Conservation (phyloP, 2,888 invertebrate genomes). For the Brachyopa scutellaris region DNA sequence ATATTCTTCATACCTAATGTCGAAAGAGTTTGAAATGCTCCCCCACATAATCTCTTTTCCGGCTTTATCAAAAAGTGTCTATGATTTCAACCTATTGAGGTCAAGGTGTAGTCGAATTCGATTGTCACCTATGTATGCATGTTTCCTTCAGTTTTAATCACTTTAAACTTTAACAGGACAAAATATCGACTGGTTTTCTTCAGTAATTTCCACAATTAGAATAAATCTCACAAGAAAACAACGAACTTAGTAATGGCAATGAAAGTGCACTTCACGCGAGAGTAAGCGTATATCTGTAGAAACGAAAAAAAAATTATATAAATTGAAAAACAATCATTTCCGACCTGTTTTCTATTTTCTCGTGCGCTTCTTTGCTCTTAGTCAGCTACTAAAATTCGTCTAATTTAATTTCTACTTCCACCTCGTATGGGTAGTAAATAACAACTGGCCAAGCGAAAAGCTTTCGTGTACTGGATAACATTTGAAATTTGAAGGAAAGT, state of each 20-base stretch:
- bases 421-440: slow-evolving; percentile 19
- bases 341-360: slow-evolving; percentile 38
- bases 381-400: slow-evolving; percentile 2
- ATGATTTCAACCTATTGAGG: background rate
- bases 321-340: slow-evolving; percentile 4
- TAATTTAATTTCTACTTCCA: slow-evolving; percentile 31
- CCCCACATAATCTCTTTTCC: too few relatives aligned
- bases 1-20: too few relatives aligned
- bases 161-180: background rate
- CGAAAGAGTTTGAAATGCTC: too few relatives aligned
- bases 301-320: background rate
- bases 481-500: slow-evolving; percentile 27
- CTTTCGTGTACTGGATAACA: slow-evolving; percentile 33
- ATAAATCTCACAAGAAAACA: background rate
- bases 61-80: too few relatives aligned
- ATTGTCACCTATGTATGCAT: background rate
- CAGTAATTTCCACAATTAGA: background rate
- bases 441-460: slow-evolving; percentile 61
- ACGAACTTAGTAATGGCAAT: background rate
- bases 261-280: background rate
- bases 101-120: too few relatives aligned
- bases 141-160: too few relatives aligned
- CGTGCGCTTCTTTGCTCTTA: background rate
- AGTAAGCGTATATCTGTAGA: background rate
- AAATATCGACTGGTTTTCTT: background rate